Base-by-base conservation (phyloP, 2,797 vertebrate species). In the Ctenosaura bakeri region DNA sequence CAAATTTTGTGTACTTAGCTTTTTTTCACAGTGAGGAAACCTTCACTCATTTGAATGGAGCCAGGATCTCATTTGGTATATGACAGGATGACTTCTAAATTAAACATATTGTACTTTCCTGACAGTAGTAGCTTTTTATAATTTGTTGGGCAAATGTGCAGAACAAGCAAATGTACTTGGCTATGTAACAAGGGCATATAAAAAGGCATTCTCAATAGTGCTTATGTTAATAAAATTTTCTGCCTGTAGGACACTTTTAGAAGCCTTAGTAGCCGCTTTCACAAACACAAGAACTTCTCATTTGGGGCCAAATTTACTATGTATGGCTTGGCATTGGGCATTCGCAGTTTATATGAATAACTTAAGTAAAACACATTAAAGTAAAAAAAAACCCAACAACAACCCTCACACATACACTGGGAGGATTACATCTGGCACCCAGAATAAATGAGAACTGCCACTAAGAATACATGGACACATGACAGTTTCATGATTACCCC, bases 131-230 rank as follows among this genome's bases (percentile, higher is more conserved):
- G 50, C 46, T n/a, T 52, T 54, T 71, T 85, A 42, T 77, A 10
- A 52, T 54, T 32, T 54, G 22, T 62, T 62, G 62, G 35, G 56
- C 56, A 78, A 78, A 78, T 78, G 32, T 66, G n/a, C 0, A 42
- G 50, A 26, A 88, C 22, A 2, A 54, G 32, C 50, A 69, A 52
- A 69, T 88, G 22, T 52, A 80, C 5, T 89, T 77, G 81, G 81
- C 81, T 50, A 35, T 35, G 35, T 84, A 76, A 52, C 71, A 89
- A 83, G 42, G 29, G 12, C 20, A 16, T 89, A 83, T 74, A 46
- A 64, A 22, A 9, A 56, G 42, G 50, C 24, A 56, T 82, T 83
- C 79, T 52, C 35, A 73, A 13, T 69, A 85, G 24, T 62, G 32
- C 73, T 56, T 84, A 54, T 22, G 22, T 83, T 82, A 59, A 78